These are phyloP conservation scores for Halcyon chelicuti DNA, from an alignment of 2,797 vertebrate genomes.

Conservation along the genomic window DNA sequence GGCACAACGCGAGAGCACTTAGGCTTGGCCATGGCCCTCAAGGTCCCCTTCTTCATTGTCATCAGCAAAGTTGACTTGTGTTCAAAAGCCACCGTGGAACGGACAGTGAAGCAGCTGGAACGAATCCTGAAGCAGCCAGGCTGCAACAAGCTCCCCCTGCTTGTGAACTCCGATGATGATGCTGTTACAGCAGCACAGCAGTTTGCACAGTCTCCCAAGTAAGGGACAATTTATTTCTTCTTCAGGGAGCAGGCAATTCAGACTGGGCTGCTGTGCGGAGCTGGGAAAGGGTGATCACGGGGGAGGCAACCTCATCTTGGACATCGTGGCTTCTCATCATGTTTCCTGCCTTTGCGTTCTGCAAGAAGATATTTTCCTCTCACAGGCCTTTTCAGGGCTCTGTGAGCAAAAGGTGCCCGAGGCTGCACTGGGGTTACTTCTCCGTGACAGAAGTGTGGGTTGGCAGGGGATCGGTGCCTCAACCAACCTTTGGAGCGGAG, in stretches of 20 bases:
- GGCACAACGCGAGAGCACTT: constrained; percentile 96
- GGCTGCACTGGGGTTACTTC: background rate
- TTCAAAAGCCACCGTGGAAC: constrained; percentile 87
- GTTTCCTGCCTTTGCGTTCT: background rate
- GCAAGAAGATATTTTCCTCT: background rate
- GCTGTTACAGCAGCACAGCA: constrained; percentile 95
- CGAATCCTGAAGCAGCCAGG: constrained; percentile 94
- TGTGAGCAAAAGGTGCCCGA: background rate
- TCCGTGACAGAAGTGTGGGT: background rate
- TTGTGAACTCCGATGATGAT: constrained; percentile 89
- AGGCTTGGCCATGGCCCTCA: constrained; percentile 95
- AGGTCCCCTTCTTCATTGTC: constrained; percentile 96
- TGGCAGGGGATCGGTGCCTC: background rate
- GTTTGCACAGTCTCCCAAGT: constrained; percentile 93
- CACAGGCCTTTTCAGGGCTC: background rate
- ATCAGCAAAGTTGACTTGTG: constrained; percentile 96
- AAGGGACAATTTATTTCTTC: constrained; percentile 37
- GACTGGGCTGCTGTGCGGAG: background rate
- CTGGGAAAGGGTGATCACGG: background rate
- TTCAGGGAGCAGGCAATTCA: background rate
- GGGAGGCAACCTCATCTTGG: background rate
- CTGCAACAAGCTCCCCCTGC: constrained; percentile 94
- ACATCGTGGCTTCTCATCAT: background rate
- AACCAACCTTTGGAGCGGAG: background rate
- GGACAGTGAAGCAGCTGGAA: constrained; percentile 93